Percentiles rank a stretch among this genome's conserved stretches.
phyloP scores from a whole-genome alignment of 2,888 invertebrate species.

The Thereva unica region DNA sequence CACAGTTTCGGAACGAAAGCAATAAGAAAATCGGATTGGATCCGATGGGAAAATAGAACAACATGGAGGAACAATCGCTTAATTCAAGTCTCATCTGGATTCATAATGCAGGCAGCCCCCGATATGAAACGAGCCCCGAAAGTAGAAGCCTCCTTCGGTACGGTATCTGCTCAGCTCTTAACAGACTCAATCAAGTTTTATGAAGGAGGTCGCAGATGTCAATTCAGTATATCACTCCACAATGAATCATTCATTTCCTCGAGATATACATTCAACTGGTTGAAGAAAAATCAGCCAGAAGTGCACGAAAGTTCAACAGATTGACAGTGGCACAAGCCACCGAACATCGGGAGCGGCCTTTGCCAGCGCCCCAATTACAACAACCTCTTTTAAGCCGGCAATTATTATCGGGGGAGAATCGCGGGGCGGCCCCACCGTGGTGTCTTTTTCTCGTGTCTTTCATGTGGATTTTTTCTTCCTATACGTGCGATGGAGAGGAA shows the following conservation, averaged over 20 bases:
- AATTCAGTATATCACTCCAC: slow-evolving; percentile 34
- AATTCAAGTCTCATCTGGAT: no score
- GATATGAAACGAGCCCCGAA: neutral
- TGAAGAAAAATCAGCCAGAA: slow-evolving; percentile 9
- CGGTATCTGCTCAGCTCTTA: neutral
- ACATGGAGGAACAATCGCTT: no score
- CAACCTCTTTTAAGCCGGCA: no score
- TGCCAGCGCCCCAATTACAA: no score
- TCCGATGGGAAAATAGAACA: no score
- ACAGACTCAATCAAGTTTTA: slow-evolving; percentile 33
- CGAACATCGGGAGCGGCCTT: neutral
- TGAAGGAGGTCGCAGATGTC: slow-evolving; percentile 35
- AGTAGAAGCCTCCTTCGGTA: neutral
- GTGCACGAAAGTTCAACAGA: slow-evolving; percentile 37
- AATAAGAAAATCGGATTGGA: no score
- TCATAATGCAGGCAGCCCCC: neutral
- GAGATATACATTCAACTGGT: slow-evolving; percentile 30
- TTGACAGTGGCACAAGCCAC: slow-evolving; percentile 15
- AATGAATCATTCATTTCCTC: slow-evolving; percentile 34
- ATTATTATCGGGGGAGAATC: no score
- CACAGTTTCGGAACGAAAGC: no score
- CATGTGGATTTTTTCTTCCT: no score
- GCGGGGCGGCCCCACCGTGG: no score
- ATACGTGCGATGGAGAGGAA: no score
- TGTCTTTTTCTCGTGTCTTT: no score